A percentile compares a stretch with the other conserved stretches of the same genome.
Conservation (phyloP, 2,113 vertebrate species). For the Orientallactaga bullata region DNA sequence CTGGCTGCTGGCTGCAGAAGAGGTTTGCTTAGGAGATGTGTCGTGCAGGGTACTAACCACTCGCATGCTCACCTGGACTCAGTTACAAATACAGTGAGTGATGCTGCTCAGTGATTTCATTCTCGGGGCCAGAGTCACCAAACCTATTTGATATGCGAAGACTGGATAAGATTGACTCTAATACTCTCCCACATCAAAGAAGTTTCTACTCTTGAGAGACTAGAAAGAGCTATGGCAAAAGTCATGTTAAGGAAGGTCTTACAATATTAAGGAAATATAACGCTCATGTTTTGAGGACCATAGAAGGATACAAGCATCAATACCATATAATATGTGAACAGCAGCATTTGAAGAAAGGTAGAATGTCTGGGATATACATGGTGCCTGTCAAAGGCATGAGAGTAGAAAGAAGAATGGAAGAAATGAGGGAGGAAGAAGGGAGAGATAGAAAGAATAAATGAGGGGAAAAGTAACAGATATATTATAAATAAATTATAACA, state of each 20-base stretch:
- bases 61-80: background rate
- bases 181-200: background rate
- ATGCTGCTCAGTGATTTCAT: background rate
- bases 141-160: no score
- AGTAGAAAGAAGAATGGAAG: background rate
- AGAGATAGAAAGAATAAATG: background rate
- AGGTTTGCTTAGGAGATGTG: background rate
- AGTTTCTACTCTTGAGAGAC: background rate
- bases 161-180: background rate
- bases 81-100: background rate
- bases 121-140: background rate
- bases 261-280: background rate
- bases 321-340: background rate
- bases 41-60: no score
- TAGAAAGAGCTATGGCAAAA: background rate
- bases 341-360: background rate
- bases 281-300: background rate
- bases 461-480: background rate
- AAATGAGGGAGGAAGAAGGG: accelerated
- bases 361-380: background rate
- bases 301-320: background rate
- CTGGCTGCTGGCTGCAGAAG: background rate
- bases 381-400: background rate
- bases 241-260: background rate
- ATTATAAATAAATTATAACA: background rate